Evolutionary conservation across 2,888 invertebrate genomes (phyloP).

Genomic region (Pyrgus malvae): DNA sequence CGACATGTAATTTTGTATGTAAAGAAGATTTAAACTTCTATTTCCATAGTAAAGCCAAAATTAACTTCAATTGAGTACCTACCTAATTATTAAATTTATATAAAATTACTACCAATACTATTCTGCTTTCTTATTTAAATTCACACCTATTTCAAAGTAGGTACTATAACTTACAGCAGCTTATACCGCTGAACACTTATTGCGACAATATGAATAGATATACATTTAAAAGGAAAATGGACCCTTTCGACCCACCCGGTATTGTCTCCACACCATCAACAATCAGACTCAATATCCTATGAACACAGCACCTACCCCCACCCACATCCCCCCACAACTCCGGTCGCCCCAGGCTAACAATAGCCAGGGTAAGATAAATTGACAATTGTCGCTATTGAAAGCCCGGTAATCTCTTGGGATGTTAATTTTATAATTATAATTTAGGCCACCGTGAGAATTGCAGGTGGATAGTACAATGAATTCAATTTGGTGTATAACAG

Average conservation of each 20-base stretch:
- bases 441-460: background rate
- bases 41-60: no score
- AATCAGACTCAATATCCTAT: conserved; percentile 23
- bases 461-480: conserved; percentile 4
- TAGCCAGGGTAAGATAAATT: conserved; percentile 28
- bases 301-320: background rate
- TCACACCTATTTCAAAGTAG: no score
- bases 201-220: background rate
- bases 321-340: background rate
- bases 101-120: no score
- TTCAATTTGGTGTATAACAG: background rate
- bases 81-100: no score
- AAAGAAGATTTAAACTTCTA: no score
- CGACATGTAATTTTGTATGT: no score
- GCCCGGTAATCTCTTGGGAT: conserved; percentile 24
- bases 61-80: no score
- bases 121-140: no score
- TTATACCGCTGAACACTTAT: background rate
- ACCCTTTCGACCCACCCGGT: background rate
- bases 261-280: conserved; percentile 21
- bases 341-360: background rate
- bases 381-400: conserved; percentile 26
- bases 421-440: conserved; percentile 27
- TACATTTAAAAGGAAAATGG: conserved; percentile 8
- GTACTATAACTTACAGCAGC: no score